Percentiles rank a stretch among this genome's conserved stretches.
phyloP scores from a whole-genome alignment of 2,797 vertebrate species.

The Catamblyrhynchus diadema region DNA sequence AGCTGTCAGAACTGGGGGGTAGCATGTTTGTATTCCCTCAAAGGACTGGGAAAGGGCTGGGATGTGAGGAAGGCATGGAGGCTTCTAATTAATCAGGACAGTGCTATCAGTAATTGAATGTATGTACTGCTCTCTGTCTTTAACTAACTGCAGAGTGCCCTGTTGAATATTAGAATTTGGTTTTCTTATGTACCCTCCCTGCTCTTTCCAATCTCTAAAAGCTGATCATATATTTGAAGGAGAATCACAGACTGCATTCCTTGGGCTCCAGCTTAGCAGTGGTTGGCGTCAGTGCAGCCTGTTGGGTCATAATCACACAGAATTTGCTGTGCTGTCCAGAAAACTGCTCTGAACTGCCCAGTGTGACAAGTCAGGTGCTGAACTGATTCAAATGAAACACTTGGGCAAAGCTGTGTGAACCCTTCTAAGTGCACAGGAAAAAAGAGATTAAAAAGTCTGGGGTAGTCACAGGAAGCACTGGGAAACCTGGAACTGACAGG shows the following conservation, averaged over 20 bases:
- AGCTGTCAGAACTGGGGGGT: not conserved
- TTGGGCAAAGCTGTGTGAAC: not conserved
- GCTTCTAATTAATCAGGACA: not conserved
- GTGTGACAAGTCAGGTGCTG: not conserved
- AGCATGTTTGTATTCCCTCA: not conserved
- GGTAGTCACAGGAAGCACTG: not conserved
- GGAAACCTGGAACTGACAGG: not conserved
- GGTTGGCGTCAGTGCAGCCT: not conserved
- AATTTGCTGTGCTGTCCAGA: not conserved
- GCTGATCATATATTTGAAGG: rapidly evolving
- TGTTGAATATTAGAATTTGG: not conserved
- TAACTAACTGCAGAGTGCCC: not conserved
- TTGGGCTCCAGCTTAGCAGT: not conserved
- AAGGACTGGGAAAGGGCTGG: not conserved
- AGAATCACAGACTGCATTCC: not conserved
- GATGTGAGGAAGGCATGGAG: not conserved
- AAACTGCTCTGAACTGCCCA: not conserved
- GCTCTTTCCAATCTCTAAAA: not conserved
- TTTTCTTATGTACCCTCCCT: not conserved
- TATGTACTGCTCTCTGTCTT: not conserved
- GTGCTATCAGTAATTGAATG: not conserved
- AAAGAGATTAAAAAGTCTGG: not conserved
- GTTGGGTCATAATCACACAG: not conserved
- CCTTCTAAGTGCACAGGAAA: not conserved
- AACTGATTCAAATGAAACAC: not conserved